phyloP scores from a whole-genome alignment of 2,888 invertebrate species.

The Noctua pronuba region DNA sequence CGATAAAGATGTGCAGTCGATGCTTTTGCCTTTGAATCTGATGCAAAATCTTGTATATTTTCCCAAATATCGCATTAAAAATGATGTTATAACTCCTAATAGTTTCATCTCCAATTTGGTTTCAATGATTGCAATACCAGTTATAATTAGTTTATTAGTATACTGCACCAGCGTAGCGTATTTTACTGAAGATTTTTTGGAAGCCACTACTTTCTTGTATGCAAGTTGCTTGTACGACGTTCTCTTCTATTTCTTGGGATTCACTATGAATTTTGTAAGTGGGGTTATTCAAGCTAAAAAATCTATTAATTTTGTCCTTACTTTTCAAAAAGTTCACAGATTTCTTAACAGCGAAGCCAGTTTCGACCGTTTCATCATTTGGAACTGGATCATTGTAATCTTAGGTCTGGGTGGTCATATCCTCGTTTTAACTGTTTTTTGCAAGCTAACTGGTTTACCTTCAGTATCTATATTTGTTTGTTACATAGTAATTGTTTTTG shows the following conservation, averaged over 20 bases:
- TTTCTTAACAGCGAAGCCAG: conserved; percentile 5
- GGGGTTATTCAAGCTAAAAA: not conserved
- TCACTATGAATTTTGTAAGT: not conserved
- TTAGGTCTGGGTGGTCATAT: not conserved
- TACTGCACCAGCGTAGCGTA: not conserved
- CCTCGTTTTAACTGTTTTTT: not conserved
- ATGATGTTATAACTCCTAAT: conserved; percentile 8
- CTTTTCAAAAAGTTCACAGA: conserved; percentile 28
- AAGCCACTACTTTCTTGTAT: not conserved
- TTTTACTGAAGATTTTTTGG: accelerated
- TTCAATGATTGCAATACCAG: not conserved
- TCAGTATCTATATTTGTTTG: not conserved
- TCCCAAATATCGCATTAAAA: conserved; percentile 10
- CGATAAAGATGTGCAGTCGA: conserved; percentile 12
- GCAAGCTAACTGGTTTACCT: not conserved
- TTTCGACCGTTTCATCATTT: not conserved
- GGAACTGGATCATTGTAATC: conserved; percentile 31
- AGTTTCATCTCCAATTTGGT: not conserved
- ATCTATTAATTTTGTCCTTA: conserved; percentile 1
- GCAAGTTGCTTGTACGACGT: not conserved
- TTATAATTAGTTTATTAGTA: not conserved
- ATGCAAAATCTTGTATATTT: conserved; percentile 6
- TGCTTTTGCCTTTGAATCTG: conserved; percentile 25
- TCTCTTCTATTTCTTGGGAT: not conserved
- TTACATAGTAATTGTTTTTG: conserved; percentile 4